Evolutionary conservation across 2,797 vertebrate genomes (phyloP).

Genomic region (Antrozous pallidus): DNA sequence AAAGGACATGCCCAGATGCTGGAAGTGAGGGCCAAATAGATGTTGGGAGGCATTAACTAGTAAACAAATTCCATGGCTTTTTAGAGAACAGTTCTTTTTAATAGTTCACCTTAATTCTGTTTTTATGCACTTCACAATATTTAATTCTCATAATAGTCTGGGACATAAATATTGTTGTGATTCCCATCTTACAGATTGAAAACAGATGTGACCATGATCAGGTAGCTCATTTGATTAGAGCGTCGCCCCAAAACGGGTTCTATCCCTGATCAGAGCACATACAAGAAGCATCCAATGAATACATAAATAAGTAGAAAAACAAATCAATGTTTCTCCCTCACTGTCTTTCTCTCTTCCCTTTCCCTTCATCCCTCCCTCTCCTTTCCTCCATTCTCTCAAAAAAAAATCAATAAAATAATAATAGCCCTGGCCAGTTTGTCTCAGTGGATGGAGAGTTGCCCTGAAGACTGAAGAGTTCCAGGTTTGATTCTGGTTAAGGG

Average conservation of each 20-base stretch:
- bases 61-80: neutral
- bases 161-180: neutral
- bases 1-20: neutral
- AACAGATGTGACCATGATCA: neutral
- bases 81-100: neutral
- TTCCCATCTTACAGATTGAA: neutral
- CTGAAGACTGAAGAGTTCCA: too few relatives aligned
- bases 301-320: neutral
- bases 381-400: neutral
- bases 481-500: too few relatives aligned
- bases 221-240: neutral
- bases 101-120: neutral
- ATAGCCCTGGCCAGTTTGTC: too few relatives aligned
- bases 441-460: too few relatives aligned
- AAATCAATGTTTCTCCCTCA: neutral
- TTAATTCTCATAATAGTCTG: neutral
- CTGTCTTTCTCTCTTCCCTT: neutral
- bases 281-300: neutral
- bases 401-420: neutral
- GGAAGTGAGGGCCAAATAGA: neutral
- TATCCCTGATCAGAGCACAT: neutral
- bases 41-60: neutral
- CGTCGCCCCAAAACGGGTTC: rapidly evolving
- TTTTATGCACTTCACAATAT: neutral
- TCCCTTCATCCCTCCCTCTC: neutral